phyloP scores from a whole-genome alignment of 2,113 vertebrate genomes.

The Odobenus rosmarus region DNA sequence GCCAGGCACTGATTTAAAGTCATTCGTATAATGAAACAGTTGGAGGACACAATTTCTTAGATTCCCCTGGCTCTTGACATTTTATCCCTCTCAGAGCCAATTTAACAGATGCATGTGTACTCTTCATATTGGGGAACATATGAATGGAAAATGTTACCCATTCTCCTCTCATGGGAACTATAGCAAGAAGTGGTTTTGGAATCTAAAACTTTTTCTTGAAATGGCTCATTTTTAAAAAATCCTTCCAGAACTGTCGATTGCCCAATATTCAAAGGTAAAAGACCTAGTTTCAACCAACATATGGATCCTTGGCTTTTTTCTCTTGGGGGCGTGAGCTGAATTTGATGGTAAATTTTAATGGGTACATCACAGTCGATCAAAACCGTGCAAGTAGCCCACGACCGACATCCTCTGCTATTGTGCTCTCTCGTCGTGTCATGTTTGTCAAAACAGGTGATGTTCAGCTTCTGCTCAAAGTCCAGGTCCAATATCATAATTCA shows the following conservation, averaged over 20 bases:
- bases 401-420: background rate
- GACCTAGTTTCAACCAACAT: background rate
- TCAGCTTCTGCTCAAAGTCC: background rate
- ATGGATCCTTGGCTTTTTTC: background rate
- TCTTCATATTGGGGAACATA: background rate
- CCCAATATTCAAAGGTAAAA: background rate
- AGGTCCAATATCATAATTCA: conserved; percentile 2
- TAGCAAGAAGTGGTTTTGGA: background rate
- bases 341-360: background rate
- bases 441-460: background rate
- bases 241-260: background rate
- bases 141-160: background rate
- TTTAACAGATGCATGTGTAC: background rate
- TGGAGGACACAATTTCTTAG: background rate
- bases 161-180: background rate
- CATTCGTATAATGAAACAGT: background rate
- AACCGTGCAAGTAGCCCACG: background rate
- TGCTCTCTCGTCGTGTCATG: background rate
- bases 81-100: background rate
- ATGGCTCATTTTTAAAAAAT: background rate
- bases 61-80: background rate
- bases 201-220: background rate
- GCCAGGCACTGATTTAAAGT: background rate
- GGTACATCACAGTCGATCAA: background rate
- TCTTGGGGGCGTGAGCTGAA: background rate